Percentiles rank a stretch among this genome's conserved stretches.
These are phyloP conservation scores for Iguana delicatissima DNA, from an alignment of 2,797 vertebrate genomes.

Conservation along the genomic window DNA sequence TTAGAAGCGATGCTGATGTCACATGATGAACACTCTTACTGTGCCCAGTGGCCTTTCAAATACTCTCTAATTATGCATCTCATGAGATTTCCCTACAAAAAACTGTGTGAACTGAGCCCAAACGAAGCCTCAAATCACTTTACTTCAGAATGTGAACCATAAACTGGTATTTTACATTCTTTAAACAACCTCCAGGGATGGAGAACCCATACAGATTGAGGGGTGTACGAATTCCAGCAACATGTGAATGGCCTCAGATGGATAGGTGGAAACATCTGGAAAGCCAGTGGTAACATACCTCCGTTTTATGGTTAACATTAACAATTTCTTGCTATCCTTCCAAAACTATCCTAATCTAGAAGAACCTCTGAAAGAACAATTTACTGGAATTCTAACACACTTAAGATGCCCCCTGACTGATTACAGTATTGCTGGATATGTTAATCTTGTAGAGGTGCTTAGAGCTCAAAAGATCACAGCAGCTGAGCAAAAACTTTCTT, in stretches of 20 bases:
- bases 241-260: too few relatives aligned
- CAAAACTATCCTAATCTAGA: not conserved
- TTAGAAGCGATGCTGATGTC: not conserved
- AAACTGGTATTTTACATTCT: not conserved
- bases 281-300: not conserved
- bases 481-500: accelerated
- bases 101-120: not conserved
- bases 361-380: not conserved
- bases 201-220: not conserved
- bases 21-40: not conserved
- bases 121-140: not conserved
- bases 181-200: not conserved
- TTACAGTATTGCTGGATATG: not conserved
- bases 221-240: too few relatives aligned
- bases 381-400: not conserved
- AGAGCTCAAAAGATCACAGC: not conserved
- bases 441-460: not conserved
- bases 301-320: not conserved
- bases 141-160: not conserved
- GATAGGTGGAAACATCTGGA: not conserved
- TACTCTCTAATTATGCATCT: not conserved
- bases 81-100: not conserved
- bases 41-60: not conserved
- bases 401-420: not conserved
- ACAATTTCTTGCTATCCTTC: not conserved